phyloP scores from a whole-genome alignment of 2,113 vertebrate species.

The Lophotis ruficrista region DNA sequence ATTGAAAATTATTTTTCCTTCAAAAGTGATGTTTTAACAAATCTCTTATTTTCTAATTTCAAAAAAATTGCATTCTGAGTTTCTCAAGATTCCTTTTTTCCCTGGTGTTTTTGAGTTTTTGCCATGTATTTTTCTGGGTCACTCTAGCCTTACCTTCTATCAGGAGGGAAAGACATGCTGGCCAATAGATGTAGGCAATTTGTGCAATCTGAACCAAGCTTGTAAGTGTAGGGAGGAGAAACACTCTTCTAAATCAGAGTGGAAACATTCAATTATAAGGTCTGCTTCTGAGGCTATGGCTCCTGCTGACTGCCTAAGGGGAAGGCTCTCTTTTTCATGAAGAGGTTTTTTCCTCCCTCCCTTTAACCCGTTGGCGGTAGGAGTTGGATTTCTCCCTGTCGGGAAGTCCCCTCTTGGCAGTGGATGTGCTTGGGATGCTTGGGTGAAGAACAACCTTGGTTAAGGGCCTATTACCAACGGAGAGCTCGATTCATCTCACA shows the following conservation, averaged over 20 bases:
- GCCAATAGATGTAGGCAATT: background rate
- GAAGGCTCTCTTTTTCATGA: constrained; percentile 31
- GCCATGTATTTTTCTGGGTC: background rate
- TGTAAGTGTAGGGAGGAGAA: background rate
- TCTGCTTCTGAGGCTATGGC: constrained; percentile 16
- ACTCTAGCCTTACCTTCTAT: background rate
- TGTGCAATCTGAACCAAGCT: background rate
- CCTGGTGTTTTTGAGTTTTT: background rate
- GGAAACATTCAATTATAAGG: constrained; percentile 50
- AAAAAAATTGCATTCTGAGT: background rate
- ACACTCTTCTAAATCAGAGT: background rate
- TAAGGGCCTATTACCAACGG: constrained; percentile 65
- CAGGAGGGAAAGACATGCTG: background rate
- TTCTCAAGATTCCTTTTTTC: background rate
- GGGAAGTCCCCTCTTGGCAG: constrained; percentile 61
- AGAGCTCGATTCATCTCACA: constrained; percentile 76
- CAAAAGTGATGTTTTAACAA: background rate
- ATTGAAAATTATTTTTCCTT: background rate
- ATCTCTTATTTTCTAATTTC: background rate
- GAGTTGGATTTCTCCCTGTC: constrained; percentile 48
- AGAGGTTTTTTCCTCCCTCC: background rate
- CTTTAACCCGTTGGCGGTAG: constrained; percentile 30
- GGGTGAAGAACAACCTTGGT: constrained; percentile 74
- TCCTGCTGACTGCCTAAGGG: constrained; percentile 25
- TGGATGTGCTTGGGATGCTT: constrained; percentile 24